phyloP scores from a whole-genome alignment of 2,797 vertebrate genomes.

The Megalops cyprinoides region DNA sequence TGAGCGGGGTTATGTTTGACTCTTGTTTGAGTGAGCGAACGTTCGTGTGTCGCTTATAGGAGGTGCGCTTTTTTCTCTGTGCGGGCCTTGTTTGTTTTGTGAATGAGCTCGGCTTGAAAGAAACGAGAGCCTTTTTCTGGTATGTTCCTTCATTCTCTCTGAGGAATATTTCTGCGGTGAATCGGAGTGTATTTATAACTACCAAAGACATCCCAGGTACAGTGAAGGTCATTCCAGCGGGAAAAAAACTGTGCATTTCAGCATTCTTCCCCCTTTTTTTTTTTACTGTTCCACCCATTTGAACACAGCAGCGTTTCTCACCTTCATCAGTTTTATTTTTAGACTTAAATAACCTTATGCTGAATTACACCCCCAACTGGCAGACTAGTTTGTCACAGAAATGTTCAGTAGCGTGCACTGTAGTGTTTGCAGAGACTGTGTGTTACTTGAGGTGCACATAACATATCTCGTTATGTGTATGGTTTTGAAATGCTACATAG shows the following conservation, averaged over 20 bases:
- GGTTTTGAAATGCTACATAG: conserved; percentile 1
- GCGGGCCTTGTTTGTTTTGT: conserved; percentile 43
- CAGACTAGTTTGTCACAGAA: background rate
- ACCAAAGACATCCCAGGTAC: conserved; percentile 34
- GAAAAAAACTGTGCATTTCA: conserved; percentile 28
- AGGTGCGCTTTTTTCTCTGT: conserved; percentile 47
- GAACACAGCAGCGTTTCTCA: background rate
- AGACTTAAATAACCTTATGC: background rate
- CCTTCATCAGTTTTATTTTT: conserved; percentile 11
- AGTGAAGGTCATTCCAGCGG: conserved; percentile 38
- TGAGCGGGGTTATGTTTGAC: too few relatives aligned
- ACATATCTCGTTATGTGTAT: background rate
- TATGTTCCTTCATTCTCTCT: conserved; percentile 42
- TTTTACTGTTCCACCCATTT: conserved; percentile 1
- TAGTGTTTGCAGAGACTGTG: background rate
- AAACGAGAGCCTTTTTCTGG: conserved; percentile 49
- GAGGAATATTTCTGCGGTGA: conserved; percentile 36
- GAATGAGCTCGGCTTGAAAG: conserved; percentile 50
- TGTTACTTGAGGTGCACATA: background rate
- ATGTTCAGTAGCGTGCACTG: background rate
- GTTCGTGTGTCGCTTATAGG: conserved; percentile 70
- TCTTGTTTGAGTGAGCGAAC: too few relatives aligned
- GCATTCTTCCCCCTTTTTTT: conserved; percentile 14
- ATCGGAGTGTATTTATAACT: conserved; percentile 45
- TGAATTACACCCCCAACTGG: background rate